phyloP scores from a whole-genome alignment of 2,797 vertebrate species.

The Mionectes olivaceus region DNA sequence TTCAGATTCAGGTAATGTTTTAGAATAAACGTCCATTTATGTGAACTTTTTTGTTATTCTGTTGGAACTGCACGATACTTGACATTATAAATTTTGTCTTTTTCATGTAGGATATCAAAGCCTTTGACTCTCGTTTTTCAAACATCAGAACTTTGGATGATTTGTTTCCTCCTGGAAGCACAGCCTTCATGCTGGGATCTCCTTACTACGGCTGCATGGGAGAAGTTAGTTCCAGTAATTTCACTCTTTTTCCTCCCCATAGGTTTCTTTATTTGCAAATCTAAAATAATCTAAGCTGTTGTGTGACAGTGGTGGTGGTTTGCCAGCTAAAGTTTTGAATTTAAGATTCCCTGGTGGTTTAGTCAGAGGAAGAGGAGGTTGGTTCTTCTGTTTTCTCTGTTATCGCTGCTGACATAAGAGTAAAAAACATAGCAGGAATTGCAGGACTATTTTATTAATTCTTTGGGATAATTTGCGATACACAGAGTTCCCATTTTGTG shows the following conservation, averaged over 20 bases:
- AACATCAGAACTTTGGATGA: slow-evolving; percentile 90
- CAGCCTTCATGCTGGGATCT: slow-evolving; percentile 94
- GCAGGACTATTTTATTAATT: neutral
- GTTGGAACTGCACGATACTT: neutral
- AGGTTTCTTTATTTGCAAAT: neutral
- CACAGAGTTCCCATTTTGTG: neutral
- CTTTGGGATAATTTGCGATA: neutral
- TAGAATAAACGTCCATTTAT: neutral
- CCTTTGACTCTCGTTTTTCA: slow-evolving; percentile 88
- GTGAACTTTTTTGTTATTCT: neutral
- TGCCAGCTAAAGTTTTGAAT: neutral
- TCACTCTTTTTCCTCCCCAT: neutral
- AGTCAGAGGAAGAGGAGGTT: neutral
- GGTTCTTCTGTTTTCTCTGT: neutral
- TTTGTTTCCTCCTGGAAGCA: slow-evolving; percentile 87
- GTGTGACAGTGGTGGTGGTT: neutral
- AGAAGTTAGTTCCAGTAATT: slow-evolving; percentile 84
- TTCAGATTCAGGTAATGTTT: neutral
- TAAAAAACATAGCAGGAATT: neutral
- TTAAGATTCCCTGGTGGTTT: neutral
- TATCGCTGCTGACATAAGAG: neutral
- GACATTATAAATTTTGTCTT: neutral
- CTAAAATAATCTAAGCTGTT: neutral
- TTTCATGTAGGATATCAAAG: slow-evolving; percentile 86
- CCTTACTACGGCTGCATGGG: slow-evolving; percentile 96